phyloP scores from a whole-genome alignment of 1,140 invertebrate species.

The Ceratina australensis region DNA sequence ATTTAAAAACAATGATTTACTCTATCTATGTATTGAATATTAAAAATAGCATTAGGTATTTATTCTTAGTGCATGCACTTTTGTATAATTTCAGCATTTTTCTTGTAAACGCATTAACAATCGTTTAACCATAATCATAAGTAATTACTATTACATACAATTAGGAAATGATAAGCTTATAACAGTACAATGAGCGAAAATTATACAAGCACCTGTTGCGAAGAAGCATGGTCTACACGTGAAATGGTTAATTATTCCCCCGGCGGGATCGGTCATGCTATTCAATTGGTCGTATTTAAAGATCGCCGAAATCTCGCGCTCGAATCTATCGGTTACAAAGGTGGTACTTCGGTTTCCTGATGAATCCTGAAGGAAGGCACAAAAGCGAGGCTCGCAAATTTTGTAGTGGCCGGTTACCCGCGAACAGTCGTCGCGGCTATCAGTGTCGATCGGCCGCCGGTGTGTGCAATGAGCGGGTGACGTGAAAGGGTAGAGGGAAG shows the following conservation, averaged over 20 bases:
- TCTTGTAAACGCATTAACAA: too few relatives aligned
- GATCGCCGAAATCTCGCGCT: constrained; percentile 30
- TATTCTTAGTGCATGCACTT: too few relatives aligned
- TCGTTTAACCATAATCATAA: too few relatives aligned
- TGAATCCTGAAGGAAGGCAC: constrained; percentile 10
- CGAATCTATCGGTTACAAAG: constrained; percentile 41
- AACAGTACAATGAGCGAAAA: too few relatives aligned
- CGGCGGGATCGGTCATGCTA: background rate
- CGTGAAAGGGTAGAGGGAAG: constrained; percentile 43
- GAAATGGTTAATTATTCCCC: constrained; percentile 24
- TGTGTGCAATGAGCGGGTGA: constrained; percentile 44
- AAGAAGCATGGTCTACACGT: background rate
- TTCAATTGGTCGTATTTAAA: constrained; percentile 17
- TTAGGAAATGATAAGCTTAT: too few relatives aligned
- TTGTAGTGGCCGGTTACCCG: constrained; percentile 46
- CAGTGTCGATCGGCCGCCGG: constrained; percentile 72
- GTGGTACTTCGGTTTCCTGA: background rate
- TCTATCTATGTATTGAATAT: too few relatives aligned
- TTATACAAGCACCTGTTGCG: too few relatives aligned
- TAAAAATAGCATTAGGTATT: too few relatives aligned
- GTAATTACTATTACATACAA: too few relatives aligned
- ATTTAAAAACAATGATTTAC: too few relatives aligned
- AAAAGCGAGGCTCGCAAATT: constrained; percentile 66
- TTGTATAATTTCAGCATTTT: too few relatives aligned
- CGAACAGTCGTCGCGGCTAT: constrained; percentile 60